Conservation (phyloP, 1,140 invertebrate genomes). For the Teleopsis dalmanni region DNA sequence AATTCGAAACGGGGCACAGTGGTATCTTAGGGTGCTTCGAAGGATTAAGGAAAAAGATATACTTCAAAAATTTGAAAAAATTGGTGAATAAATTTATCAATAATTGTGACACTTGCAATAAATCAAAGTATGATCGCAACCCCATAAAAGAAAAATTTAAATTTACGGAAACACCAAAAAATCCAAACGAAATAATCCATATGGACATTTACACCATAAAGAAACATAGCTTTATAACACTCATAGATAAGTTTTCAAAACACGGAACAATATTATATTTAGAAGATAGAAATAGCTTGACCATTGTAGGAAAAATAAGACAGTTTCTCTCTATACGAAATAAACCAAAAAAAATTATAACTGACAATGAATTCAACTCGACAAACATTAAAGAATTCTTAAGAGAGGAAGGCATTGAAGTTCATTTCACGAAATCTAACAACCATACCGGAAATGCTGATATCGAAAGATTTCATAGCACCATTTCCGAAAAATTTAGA, state of each 20-base stretch:
- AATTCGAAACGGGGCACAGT: too few species aligned
- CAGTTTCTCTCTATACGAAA: neutral
- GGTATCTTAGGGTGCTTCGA: too few species aligned
- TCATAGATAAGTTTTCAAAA: neutral
- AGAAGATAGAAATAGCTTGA: neutral
- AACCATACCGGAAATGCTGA: neutral
- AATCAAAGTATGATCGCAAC: neutral
- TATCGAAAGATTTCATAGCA: neutral
- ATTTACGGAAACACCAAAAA: neutral
- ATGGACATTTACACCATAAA: neutral
- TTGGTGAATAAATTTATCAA: neutral
- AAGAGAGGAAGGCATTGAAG: neutral
- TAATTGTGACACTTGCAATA: neutral
- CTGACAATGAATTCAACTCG: neutral
- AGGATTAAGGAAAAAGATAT: neutral
- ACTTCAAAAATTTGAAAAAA: neutral
- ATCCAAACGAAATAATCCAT: neutral
- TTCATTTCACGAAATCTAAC: neutral
- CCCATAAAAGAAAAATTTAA: neutral
- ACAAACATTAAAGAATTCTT: neutral
- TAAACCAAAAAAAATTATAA: neutral
- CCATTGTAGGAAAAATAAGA: neutral
- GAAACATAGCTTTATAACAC: neutral
- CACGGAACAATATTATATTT: neutral
- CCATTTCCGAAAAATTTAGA: neutral